Evolutionary conservation across 1,140 invertebrate species (phyloP), one percentile per base, ranked within the genome.

Genomic region (Anastrepha obliqua): DNA sequence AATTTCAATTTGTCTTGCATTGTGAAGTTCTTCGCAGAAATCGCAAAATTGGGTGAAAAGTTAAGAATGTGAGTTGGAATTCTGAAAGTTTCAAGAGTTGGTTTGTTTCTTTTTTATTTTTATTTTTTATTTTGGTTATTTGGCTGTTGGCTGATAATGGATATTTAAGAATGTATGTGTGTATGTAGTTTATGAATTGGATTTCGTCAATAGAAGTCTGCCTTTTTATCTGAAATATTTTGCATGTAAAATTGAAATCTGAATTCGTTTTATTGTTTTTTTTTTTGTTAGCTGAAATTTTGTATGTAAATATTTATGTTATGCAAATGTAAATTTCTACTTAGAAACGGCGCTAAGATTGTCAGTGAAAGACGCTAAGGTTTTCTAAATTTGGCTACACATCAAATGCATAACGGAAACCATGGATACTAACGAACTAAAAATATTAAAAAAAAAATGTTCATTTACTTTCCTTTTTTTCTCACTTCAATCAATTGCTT

Each of bases 1-100:
- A 70, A 74, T 87, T 87, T 87, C 47, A 60, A 86, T 55, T 87
- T 87, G 64, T 59, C 47, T 70, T 51, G 86, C 67, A 74, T 87
- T 87, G 64, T 87, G 64, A 87, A 29, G 47, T 87, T 20, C 74
- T 81, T 51, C 74, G 74, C 9, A 81, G 74, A 55, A 81, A 20
- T 58, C n/a, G 47, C 44, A 81, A 81, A 81, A 81, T 81, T 55
- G 74, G 47, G n/a, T 86, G 85, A 42, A 86, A 65, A 62, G 58
- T 60, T 85, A 62, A 47, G 6, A 59, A 65, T 62, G 62, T 44
- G 6, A 62, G 8, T 86, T 51, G 29, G 44, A 60, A 9, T 86
- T n/a, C 29, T 62, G 85, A 86, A 86, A 86, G 59, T 86, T 86
- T 86, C 42, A 29, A 81, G n/a, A 55, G 74, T 81, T 62, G 1